These are phyloP conservation scores for Petrolisthes manimaculis DNA, from an alignment of 2,888 invertebrate genomes.

Conservation along the genomic window DNA sequence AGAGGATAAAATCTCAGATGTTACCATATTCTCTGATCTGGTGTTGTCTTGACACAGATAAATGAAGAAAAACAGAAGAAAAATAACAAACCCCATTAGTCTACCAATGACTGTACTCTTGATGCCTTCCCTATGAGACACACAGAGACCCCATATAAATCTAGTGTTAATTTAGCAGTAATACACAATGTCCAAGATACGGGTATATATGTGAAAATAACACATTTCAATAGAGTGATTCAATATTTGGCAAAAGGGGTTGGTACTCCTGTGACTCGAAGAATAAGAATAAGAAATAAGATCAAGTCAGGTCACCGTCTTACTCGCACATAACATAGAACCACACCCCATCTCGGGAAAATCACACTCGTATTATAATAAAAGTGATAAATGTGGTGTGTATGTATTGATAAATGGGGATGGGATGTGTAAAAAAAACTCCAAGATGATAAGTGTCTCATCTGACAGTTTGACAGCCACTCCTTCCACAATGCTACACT, in stretches of 20 bases:
- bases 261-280: conserved; percentile 37
- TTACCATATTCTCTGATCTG: too few relatives aligned
- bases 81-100: too few relatives aligned
- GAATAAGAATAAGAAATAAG: conserved; percentile 9
- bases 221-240: neutral
- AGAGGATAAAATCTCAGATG: too few relatives aligned
- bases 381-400: too few relatives aligned
- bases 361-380: too few relatives aligned
- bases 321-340: neutral
- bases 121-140: too few relatives aligned
- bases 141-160: too few relatives aligned
- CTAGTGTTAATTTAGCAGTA: too few relatives aligned
- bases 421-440: conserved; percentile 18
- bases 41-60: too few relatives aligned
- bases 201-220: neutral
- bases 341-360: neutral
- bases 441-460: neutral
- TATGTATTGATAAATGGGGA: neutral
- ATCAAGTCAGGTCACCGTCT: conserved; percentile 6
- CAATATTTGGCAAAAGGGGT: conserved; percentile 11
- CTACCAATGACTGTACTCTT: too few relatives aligned
- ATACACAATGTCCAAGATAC: neutral
- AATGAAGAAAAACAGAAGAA: too few relatives aligned
- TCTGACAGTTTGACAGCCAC: conserved; percentile 51
- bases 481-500: conserved; percentile 12